A percentile compares a stretch with the other conserved stretches of the same genome.
Conservation (phyloP, 2,113 vertebrate genomes). For the Synchiropus splendidus region DNA sequence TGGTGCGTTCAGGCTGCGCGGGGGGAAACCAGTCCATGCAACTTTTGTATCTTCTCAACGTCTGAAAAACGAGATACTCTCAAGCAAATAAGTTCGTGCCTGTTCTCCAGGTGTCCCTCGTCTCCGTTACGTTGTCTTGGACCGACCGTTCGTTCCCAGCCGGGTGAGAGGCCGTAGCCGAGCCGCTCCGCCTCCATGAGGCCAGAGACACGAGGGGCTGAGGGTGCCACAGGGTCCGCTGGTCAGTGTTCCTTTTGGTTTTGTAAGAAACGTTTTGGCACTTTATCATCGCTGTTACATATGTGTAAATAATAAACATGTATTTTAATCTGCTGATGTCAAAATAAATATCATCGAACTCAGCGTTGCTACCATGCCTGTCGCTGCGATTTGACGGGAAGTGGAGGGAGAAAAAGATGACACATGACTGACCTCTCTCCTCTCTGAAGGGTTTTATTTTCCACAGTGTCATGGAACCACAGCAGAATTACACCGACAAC, state of each 20-base stretch:
- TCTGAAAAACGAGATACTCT: constrained; percentile 16
- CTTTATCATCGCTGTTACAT: constrained; percentile 61
- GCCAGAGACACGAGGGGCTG: constrained; percentile 49
- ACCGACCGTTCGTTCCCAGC: too few species aligned
- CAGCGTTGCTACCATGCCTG: too few species aligned
- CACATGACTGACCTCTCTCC: too few species aligned
- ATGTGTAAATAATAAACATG: constrained; percentile 62
- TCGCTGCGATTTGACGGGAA: too few species aligned
- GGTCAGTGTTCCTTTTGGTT: constrained; percentile 24
- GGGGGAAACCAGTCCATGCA: background rate
- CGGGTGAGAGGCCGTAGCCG: constrained; percentile 28
- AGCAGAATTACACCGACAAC: too few species aligned
- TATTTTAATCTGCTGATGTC: constrained; percentile 66
- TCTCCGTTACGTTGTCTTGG: constrained; percentile 11
- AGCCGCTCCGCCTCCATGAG: constrained; percentile 27
- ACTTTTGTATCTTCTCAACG: constrained; percentile 28
- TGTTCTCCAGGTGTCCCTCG: constrained; percentile 23
- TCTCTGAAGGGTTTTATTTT: too few species aligned
- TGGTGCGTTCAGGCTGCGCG: background rate
- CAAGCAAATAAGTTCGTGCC: constrained; percentile 38
- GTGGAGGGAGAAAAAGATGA: too few species aligned
- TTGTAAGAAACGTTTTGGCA: constrained; percentile 44
- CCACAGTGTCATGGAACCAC: too few species aligned
- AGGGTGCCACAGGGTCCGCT: constrained; percentile 52
- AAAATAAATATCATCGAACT: constrained; percentile 63